Evolutionary conservation across 2,888 invertebrate genomes (phyloP).

Genomic region (Caenorhabditis zanzibari): DNA sequence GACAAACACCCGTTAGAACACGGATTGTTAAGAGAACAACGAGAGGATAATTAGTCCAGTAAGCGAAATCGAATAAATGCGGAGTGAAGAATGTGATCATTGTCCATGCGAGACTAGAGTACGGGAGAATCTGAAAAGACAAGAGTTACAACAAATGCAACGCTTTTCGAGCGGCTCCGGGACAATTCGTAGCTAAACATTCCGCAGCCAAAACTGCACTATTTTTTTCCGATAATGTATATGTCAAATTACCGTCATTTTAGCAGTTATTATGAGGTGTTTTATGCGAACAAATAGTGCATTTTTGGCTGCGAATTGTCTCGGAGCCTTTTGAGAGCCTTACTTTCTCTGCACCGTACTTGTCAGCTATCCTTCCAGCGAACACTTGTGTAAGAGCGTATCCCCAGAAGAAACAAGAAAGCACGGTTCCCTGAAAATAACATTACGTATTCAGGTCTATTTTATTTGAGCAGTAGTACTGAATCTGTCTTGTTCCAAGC

Average conservation of each 20-base stretch:
- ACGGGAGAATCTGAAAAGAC: constrained; percentile 86
- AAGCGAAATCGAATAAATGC: constrained; percentile 84
- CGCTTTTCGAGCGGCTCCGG: too few species aligned
- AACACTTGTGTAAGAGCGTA: constrained; percentile 87
- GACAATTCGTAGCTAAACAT: too few species aligned
- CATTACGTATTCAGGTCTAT: not conserved
- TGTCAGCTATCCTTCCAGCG: constrained; percentile 85
- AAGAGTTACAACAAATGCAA: too few species aligned
- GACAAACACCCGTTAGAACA: constrained; percentile 87
- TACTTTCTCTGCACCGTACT: constrained; percentile 71
- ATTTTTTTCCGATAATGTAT: too few species aligned
- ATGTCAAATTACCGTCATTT: too few species aligned
- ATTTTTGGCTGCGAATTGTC: too few species aligned
- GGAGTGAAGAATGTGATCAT: constrained; percentile 81
- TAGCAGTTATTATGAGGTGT: too few species aligned
- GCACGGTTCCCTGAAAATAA: constrained; percentile 86
- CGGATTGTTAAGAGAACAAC: constrained; percentile 87
- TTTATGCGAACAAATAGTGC: too few species aligned
- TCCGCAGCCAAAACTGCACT: too few species aligned
- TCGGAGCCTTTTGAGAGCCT: too few species aligned
- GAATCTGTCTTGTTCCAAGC: constrained; percentile 88
- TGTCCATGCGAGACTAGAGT: constrained; percentile 86
- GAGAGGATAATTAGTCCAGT: constrained; percentile 85
- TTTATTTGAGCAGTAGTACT: too few species aligned
- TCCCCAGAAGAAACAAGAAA: constrained; percentile 89